Evolutionary conservation across 2,113 vertebrate species (phyloP), one percentile per base, ranked within the genome.

Genomic region (Myxocyprinus asiaticus): DNA sequence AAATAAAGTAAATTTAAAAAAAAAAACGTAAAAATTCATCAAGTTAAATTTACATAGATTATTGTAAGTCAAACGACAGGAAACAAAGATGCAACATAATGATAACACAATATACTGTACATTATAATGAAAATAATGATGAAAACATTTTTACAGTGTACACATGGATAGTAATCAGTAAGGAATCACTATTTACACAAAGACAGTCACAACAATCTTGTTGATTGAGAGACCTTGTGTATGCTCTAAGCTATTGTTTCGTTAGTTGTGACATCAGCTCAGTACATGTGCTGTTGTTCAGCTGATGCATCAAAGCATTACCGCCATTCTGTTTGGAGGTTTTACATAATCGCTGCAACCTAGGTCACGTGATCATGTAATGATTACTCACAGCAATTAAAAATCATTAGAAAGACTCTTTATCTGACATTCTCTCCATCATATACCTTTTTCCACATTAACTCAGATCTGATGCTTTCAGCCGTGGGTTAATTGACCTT

Each of bases 401-500:
- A 48, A 44, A 15, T n/a, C 48, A 44, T 76, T 66, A 65, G 7
- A 15, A 42, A 44, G 33, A 76, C 9, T 43, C 61, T 65, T 53
- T 65, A 76, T 76, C 62, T 53, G 51, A 53, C 22, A 55, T 55
- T 8, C 22, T 65, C 12, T 43, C 14, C 70, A 73, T 47, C 55
- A 73, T 44, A 53, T 11, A 62, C 6, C 45, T 63, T 63, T 43
- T 9, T 9, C 15, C 22, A 61, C 74, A 55, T 65, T 65, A 65
- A 17, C 74, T 53, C 59, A 65, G 47, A 44, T 62, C 33, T 66
- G 62, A 76, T 76, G 62, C 61, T 76, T 65, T 66, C 74, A 76
- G 73, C 48, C 33, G 42, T 65, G 59, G 50, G 74, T 48, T 76
- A 53, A 76, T 76, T 66, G 48, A 65, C 62, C 62, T 76, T 76